These are phyloP conservation scores for Itoplectis maculator DNA, from an alignment of 2,888 invertebrate species.

Conservation along the genomic window DNA sequence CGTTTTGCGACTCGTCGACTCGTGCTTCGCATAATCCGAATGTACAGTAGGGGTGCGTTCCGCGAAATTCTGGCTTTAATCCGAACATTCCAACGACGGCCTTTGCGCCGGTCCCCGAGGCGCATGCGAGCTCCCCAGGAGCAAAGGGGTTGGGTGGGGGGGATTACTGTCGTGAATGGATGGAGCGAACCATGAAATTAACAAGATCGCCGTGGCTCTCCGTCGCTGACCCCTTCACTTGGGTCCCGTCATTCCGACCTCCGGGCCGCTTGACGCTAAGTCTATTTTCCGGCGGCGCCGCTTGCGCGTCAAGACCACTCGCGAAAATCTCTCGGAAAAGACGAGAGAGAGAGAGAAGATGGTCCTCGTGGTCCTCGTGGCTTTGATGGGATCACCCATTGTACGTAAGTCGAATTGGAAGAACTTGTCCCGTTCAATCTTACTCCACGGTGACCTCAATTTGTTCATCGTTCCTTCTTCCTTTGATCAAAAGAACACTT, in stretches of 20 bases:
- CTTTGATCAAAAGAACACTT: not conserved
- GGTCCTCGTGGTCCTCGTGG: not conserved
- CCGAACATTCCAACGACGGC: slow-evolving; percentile 15
- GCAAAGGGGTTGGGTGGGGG: too few relatives aligned
- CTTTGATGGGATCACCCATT: not conserved
- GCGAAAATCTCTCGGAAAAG: slow-evolving; percentile 15
- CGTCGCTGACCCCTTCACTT: slow-evolving; percentile 19
- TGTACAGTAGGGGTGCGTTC: not conserved
- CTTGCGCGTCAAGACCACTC: slow-evolving; percentile 20
- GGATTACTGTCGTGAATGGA: slow-evolving; percentile 49
- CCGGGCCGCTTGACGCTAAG: slow-evolving; percentile 30
- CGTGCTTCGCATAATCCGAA: not conserved
- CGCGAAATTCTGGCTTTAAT: slow-evolving; percentile 29
- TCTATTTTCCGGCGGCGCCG: slow-evolving; percentile 39
- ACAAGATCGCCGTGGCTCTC: slow-evolving; percentile 51
- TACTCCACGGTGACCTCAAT: too few relatives aligned
- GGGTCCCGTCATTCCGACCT: slow-evolving; percentile 15
- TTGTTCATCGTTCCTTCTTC: not conserved
- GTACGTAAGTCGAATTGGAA: not conserved
- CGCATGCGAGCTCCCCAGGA: slow-evolving; percentile 27
- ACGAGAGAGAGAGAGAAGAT: too few relatives aligned
- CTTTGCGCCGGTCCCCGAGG: not conserved
- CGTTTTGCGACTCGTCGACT: not conserved
- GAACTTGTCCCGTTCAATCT: not conserved
- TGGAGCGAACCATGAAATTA: slow-evolving; percentile 64